Percentiles rank a stretch among this genome's conserved stretches.
Conservation (phyloP, 2,797 vertebrate species). For the Poeciliopsis paucimaculata region DNA sequence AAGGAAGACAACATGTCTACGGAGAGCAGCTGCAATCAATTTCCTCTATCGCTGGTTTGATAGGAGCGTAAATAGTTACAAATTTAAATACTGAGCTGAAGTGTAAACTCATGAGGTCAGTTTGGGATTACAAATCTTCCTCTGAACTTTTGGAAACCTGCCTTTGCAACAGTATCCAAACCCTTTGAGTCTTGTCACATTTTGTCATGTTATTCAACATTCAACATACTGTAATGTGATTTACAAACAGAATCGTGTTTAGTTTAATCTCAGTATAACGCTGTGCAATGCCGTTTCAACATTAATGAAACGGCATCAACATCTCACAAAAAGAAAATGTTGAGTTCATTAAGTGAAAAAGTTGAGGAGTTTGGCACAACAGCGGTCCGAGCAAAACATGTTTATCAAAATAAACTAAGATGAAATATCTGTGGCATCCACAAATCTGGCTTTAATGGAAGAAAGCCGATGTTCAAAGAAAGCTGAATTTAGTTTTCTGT, state of each 20-base stretch:
- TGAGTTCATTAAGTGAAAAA: neutral
- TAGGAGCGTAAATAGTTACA: slow-evolving; percentile 4
- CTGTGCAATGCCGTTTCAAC: too few species aligned
- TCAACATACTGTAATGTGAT: neutral
- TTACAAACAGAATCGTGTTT: neutral
- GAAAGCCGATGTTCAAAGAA: neutral
- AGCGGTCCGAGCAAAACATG: neutral
- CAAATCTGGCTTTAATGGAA: neutral
- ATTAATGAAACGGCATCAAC: neutral
- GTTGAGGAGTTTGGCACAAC: neutral
- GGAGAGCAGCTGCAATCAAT: neutral
- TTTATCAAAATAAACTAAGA: neutral
- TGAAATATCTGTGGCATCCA: neutral
- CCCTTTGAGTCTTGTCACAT: neutral
- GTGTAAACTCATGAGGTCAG: neutral
- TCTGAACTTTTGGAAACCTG: neutral
- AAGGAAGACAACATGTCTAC: slow-evolving; percentile 5
- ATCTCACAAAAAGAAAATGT: neutral
- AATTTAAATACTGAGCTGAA: neutral
- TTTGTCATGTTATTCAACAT: neutral
- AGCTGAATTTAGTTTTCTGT: neutral
- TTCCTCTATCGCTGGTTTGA: neutral
- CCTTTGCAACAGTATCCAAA: neutral
- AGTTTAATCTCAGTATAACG: neutral
- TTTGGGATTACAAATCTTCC: slow-evolving; percentile 16